Evolutionary conservation across 2,888 invertebrate species (phyloP).

Genomic region (Oxystoma pomonae): DNA sequence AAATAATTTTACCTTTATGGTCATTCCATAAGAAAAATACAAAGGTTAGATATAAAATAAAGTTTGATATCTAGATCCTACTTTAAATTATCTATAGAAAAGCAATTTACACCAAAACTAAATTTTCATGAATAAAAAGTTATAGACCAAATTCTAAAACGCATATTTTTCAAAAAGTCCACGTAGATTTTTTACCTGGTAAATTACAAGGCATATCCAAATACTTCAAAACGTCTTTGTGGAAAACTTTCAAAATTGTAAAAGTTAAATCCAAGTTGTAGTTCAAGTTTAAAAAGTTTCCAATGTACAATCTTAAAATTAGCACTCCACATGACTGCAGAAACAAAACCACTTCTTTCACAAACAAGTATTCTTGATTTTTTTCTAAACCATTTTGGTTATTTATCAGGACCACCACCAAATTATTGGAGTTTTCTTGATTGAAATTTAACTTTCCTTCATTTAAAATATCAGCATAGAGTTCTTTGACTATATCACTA

Average conservation of each 20-base stretch:
- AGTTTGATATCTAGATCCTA: no score
- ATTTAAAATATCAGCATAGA: background rate
- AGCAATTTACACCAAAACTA: no score
- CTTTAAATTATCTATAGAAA: no score
- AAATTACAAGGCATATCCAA: slow-evolving; percentile 58
- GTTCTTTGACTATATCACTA: background rate
- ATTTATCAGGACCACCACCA: slow-evolving; percentile 66
- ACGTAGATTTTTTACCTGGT: no score
- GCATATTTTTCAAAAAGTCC: no score
- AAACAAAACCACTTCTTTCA: slow-evolving; percentile 39
- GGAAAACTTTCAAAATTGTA: slow-evolving; percentile 58
- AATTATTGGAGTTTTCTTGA: background rate
- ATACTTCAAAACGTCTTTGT: slow-evolving; percentile 50
- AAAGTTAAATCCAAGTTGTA: slow-evolving; percentile 47
- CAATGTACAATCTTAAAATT: slow-evolving; percentile 31
- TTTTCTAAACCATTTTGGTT: slow-evolving; percentile 70
- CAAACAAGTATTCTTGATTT: slow-evolving; percentile 66
- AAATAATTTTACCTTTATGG: no score
- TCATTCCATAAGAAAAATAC: no score
- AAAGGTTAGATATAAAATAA: no score
- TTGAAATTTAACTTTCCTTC: background rate
- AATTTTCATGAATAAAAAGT: no score
- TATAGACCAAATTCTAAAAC: no score
- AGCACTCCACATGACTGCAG: slow-evolving; percentile 30
- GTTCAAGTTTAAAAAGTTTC: slow-evolving; percentile 28